Evolutionary conservation across 2,888 invertebrate genomes (phyloP).

Genomic region (Dasypolia templi): DNA sequence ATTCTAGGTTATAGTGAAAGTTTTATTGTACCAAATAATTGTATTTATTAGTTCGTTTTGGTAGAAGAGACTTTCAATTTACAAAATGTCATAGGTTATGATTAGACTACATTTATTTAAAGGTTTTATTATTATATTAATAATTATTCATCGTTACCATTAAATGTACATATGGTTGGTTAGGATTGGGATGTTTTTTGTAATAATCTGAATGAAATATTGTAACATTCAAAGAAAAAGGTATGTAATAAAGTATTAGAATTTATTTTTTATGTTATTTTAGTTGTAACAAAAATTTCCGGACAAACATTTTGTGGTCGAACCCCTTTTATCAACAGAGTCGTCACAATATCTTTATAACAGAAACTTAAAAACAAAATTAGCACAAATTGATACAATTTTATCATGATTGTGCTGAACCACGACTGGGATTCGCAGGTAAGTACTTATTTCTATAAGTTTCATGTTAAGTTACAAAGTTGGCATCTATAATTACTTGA

Average conservation of each 20-base stretch:
- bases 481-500: neutral
- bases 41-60: constrained; percentile 88
- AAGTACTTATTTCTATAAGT: constrained; percentile 50
- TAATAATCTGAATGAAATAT: constrained; percentile 74
- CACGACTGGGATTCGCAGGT: constrained; percentile 46
- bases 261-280: constrained; percentile 71
- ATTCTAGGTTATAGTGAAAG: constrained; percentile 80
- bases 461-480: neutral
- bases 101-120: constrained; percentile 82
- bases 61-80: constrained; percentile 84
- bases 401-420: constrained; percentile 4
- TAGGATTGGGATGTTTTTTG: constrained; percentile 79
- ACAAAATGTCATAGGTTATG: constrained; percentile 86
- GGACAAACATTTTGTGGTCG: constrained; percentile 15
- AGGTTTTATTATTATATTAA: constrained; percentile 77
- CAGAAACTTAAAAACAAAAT: neutral
- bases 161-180: constrained; percentile 79
- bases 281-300: constrained; percentile 54
- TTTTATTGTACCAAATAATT: constrained; percentile 89
- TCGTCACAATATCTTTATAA: constrained; percentile 49
- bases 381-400: constrained; percentile 13
- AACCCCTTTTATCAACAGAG: constrained; percentile 36
- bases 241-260: constrained; percentile 88
- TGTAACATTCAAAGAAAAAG: constrained; percentile 78
- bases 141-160: constrained; percentile 85